These are phyloP conservation scores for Pseudomugil gertrudae DNA, from an alignment of 2,797 vertebrate species.

Conservation along the genomic window DNA sequence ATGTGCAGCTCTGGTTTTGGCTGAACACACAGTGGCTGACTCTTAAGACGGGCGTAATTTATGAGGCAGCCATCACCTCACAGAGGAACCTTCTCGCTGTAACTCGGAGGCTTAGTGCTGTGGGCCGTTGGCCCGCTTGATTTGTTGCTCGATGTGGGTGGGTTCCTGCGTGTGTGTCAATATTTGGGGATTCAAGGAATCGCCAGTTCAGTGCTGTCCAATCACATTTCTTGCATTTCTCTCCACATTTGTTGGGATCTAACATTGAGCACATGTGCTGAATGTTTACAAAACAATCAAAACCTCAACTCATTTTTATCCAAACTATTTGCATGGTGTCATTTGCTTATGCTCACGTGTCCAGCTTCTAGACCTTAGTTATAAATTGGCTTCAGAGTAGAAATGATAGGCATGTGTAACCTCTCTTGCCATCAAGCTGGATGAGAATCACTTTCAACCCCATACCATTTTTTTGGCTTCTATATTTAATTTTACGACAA, in stretches of 20 bases:
- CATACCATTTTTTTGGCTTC: background rate
- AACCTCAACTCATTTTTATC: conserved; percentile 69
- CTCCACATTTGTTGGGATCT: conserved; percentile 44
- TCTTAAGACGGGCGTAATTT: conserved; percentile 51
- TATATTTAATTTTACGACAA: no score
- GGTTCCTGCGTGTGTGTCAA: conserved; percentile 45
- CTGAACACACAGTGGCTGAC: conserved; percentile 36
- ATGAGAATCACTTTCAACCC: background rate
- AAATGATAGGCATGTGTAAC: conserved; percentile 20
- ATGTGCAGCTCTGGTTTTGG: conserved; percentile 53
- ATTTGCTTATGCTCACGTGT: conserved; percentile 71
- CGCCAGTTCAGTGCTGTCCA: conserved; percentile 30
- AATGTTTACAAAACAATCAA: conserved; percentile 72
- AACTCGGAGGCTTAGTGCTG: conserved; percentile 11
- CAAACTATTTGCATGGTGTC: conserved; percentile 70
- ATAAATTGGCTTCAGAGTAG: conserved; percentile 39
- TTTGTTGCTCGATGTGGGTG: conserved; percentile 55
- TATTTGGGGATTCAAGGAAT: conserved; percentile 17
- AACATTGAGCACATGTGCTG: conserved; percentile 71
- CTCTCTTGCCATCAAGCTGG: conserved; percentile 18
- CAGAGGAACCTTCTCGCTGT: conserved; percentile 26
- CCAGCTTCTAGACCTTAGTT: conserved; percentile 48
- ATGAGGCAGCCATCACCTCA: conserved; percentile 39
- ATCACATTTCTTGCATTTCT: conserved; percentile 46
- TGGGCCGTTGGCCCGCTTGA: conserved; percentile 24